Base-by-base conservation (phyloP, 2,797 vertebrate species). In the Enteromius radiatus region DNA sequence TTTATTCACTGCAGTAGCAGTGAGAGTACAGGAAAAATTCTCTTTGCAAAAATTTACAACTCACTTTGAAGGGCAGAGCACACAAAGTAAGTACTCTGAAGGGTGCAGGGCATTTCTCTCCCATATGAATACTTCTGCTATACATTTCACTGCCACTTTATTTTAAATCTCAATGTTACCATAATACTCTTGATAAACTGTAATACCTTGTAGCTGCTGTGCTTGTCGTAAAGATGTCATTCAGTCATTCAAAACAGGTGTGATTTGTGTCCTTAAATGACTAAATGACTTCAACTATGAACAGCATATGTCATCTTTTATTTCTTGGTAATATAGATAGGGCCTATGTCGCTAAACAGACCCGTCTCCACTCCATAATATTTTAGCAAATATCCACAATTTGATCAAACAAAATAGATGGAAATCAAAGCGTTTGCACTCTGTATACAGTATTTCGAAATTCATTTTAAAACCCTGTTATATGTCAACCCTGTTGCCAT, bases 31-130 rank as follows among this genome's bases (percentile, higher is more conserved):
- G 21, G 12, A 31, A 52, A 1, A 54, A 33, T 8, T 67, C 2
- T 67, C 64, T 38, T 65, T 36, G 31, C 36, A 33, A 64, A 7
- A 65, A 54, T 56, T 12, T 38, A n/a, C 31, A 36, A 54, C 49
- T 74, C 31, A 54, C 21, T 36, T 74, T 56, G 49, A 74, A 74
- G 49, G 45, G 26, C 69, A 3, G 5, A 71, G 45, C 49, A 23
- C 49, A 49, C 33, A 5, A 75, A 56, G 21, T 74, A 74, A 36
- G 21, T 36, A 74, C 71, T 23, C 6, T 74, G 12, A 73, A 73
- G 17, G 28, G 47, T 52, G 28, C 69, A 33, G 10, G 26, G 43
- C 17, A 73, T 49, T 52, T 14, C 47, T 73, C 28, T 33, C 47
- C 70, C 28, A 33, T 73, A 33, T 33, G 45, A n/a, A 73, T n/a